A percentile compares a stretch with the other conserved stretches of the same genome.
These are phyloP conservation scores for Halcyon badia DNA, from an alignment of 2,797 vertebrate genomes.

Conservation along the genomic window DNA sequence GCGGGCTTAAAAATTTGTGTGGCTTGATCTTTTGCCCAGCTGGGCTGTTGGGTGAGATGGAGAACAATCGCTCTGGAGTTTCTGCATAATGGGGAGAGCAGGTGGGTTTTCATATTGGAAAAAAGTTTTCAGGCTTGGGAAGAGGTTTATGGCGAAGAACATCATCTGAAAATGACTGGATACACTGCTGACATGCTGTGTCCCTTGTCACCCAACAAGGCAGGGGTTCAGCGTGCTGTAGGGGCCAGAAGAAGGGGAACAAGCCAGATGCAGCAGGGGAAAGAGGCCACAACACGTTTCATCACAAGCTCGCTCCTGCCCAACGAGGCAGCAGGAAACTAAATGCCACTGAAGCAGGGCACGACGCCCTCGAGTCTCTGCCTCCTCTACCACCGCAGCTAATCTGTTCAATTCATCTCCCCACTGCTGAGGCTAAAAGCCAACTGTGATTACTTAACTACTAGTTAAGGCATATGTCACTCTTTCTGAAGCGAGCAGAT, in stretches of 20 bases:
- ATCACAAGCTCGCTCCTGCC: background rate
- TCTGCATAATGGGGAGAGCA: background rate
- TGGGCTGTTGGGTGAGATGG: background rate
- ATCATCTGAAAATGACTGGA: background rate
- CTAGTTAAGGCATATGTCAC: background rate
- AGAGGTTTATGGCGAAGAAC: background rate
- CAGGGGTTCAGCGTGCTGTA: background rate
- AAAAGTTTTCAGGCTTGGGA: background rate
- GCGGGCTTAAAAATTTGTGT: conserved; percentile 15
- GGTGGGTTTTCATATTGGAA: background rate
- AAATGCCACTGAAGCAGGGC: background rate
- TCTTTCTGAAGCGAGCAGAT: background rate
- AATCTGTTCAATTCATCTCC: background rate
- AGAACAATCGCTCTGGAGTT: background rate
- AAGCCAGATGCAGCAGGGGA: background rate
- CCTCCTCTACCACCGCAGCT: background rate
- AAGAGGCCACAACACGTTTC: background rate
- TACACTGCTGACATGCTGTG: background rate
- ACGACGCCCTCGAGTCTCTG: background rate
- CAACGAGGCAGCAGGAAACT: background rate
- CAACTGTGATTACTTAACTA: conserved; percentile 11
- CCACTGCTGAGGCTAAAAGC: conserved; percentile 20
- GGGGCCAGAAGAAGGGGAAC: background rate
- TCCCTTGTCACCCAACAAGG: background rate
- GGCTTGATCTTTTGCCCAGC: conserved; percentile 9